These are phyloP conservation scores for Gymnoscelis rufifasciata DNA, from an alignment of 2,888 invertebrate genomes.

Conservation along the genomic window DNA sequence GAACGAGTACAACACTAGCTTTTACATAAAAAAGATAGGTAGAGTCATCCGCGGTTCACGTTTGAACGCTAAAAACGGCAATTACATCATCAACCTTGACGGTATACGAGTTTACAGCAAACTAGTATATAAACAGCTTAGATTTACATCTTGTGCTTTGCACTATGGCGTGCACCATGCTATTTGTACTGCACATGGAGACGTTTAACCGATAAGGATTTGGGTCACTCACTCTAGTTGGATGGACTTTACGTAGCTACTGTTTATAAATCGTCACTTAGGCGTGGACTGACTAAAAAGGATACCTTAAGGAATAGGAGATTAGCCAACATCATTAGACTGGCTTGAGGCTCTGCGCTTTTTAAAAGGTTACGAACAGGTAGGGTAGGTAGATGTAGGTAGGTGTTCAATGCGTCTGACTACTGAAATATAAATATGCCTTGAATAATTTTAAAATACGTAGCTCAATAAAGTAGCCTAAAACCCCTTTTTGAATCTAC, in stretches of 20 bases:
- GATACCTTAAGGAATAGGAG: background rate
- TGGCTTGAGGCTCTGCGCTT: too few species aligned
- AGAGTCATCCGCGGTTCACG: constrained; percentile 47
- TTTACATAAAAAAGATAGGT: constrained; percentile 19
- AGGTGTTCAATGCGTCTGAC: too few species aligned
- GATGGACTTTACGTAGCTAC: background rate
- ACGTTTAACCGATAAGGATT: constrained; percentile 8
- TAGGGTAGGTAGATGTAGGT: too few species aligned
- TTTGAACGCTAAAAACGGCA: constrained; percentile 66
- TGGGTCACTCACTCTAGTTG: constrained; percentile 11
- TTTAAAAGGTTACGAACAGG: too few species aligned
- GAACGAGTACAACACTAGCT: too few species aligned
- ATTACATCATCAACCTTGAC: constrained; percentile 76
- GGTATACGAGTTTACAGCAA: constrained; percentile 46
- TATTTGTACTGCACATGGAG: constrained; percentile 15
- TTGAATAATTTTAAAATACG: too few species aligned
- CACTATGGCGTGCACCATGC: constrained; percentile 30
- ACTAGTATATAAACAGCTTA: constrained; percentile 48
- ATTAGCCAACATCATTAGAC: too few species aligned
- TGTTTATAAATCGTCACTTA: background rate
- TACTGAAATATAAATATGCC: too few species aligned
- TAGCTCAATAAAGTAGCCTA: too few species aligned
- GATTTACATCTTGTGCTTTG: constrained; percentile 42
- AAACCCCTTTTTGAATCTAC: too few species aligned
- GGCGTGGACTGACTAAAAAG: background rate